phyloP scores from a whole-genome alignment of 1,140 invertebrate genomes.

The Drosophila arizonae region DNA sequence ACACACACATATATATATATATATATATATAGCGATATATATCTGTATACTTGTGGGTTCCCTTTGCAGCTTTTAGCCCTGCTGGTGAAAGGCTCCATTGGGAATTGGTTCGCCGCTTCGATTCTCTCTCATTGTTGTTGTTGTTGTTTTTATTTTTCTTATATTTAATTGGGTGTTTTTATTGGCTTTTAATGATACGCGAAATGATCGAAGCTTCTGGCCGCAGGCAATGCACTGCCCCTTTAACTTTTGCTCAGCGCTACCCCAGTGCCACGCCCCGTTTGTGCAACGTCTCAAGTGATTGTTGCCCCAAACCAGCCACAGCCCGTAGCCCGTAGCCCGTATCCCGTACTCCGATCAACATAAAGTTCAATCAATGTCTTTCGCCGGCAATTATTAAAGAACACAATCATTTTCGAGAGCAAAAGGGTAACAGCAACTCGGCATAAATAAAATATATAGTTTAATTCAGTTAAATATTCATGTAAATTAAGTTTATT shows the following conservation, averaged over 20 bases:
- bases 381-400: slow-evolving; percentile 50
- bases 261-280: slow-evolving; percentile 58
- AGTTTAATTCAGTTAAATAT: slow-evolving; percentile 10
- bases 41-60: slow-evolving; percentile 37
- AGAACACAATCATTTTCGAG: slow-evolving; percentile 44
- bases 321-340: background rate
- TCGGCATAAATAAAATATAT: background rate
- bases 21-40: slow-evolving; percentile 20
- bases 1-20: background rate
- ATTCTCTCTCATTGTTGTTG: slow-evolving; percentile 29
- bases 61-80: slow-evolving; percentile 28
- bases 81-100: slow-evolving; percentile 77
- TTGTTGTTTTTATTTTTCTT: slow-evolving; percentile 7
- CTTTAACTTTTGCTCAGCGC: slow-evolving; percentile 41
- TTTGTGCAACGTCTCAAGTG: slow-evolving; percentile 46
- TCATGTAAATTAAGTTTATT: background rate
- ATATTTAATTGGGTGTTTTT: slow-evolving; percentile 81
- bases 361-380: slow-evolving; percentile 74
- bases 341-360: slow-evolving; percentile 49
- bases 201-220: slow-evolving; percentile 73
- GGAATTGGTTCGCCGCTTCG: slow-evolving; percentile 72
- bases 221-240: slow-evolving; percentile 59
- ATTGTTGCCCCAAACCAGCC: slow-evolving; percentile 70
- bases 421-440: background rate
- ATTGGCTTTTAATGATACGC: slow-evolving; percentile 81